Evolutionary conservation across 2,888 invertebrate genomes (phyloP).

Genomic region (Diarsia rubi): DNA sequence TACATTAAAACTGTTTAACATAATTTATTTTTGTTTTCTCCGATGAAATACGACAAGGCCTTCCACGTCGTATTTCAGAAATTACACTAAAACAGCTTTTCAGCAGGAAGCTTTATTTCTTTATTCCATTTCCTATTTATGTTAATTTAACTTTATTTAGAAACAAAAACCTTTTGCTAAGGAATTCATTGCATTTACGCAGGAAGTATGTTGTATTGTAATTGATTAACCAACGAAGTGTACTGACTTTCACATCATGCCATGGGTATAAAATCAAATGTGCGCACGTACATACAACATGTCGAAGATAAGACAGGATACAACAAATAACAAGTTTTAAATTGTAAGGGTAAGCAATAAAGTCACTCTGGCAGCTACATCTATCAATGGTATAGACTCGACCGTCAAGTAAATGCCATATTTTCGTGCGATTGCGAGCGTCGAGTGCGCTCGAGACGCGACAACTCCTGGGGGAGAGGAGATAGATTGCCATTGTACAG

Average conservation of each 20-base stretch:
- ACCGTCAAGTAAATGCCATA: constrained; percentile 75
- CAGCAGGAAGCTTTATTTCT: constrained; percentile 39
- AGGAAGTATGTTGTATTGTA: constrained; percentile 24
- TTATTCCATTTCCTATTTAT: constrained; percentile 37
- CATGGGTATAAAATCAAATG: constrained; percentile 1
- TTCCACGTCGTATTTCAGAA: constrained; percentile 48
- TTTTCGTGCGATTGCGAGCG: constrained; percentile 75
- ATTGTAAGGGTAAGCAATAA: constrained; percentile 48
- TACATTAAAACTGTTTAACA: constrained; percentile 60
- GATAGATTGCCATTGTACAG: constrained; percentile 80
- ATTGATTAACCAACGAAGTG: constrained; percentile 28
- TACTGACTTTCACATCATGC: constrained; percentile 42
- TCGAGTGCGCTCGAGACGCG: constrained; percentile 67
- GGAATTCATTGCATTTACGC: constrained; percentile 23
- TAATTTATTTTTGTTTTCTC: constrained; percentile 59
- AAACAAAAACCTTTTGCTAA: constrained; percentile 27
- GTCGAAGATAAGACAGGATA: constrained; percentile 32
- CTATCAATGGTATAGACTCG: constrained; percentile 64
- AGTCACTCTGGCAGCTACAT: constrained; percentile 50
- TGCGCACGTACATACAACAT: neutral
- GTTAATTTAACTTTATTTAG: constrained; percentile 11
- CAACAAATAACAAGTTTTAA: constrained; percentile 28
- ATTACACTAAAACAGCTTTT: constrained; percentile 29
- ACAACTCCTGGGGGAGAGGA: constrained; percentile 77
- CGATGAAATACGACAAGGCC: constrained; percentile 43